Evolutionary conservation across 2,797 vertebrate genomes (phyloP).

Genomic region (Sarcoramphus papa): DNA sequence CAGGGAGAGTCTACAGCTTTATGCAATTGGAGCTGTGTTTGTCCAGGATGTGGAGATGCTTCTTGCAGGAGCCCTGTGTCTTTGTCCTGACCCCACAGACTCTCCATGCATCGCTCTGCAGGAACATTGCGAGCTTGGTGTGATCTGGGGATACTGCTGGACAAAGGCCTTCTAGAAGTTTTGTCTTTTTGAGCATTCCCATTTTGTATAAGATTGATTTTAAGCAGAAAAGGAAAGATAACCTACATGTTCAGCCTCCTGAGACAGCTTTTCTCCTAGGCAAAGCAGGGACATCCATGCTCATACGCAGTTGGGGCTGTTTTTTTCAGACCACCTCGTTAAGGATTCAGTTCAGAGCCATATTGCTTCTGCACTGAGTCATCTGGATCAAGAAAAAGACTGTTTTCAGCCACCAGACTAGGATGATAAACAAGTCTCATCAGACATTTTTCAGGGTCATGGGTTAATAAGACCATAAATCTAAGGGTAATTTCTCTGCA

Average conservation of each 20-base stretch:
- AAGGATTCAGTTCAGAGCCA: neutral
- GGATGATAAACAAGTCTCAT: neutral
- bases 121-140: accelerated
- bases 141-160: neutral
- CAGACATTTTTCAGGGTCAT: neutral
- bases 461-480: conserved; percentile 20
- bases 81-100: neutral
- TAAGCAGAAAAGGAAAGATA: neutral
- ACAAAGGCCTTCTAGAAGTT: neutral
- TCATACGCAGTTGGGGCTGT: neutral
- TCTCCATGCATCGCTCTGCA: neutral
- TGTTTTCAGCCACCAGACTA: neutral
- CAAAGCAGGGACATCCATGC: neutral
- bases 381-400: neutral
- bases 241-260: neutral
- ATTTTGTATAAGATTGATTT: neutral
- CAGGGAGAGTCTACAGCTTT: neutral
- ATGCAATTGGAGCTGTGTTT: neutral
- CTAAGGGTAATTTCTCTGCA: conserved; percentile 7
- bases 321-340: neutral
- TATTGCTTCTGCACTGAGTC: neutral
- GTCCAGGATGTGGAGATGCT: neutral
- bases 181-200: neutral
- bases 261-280: neutral
- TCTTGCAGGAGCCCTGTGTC: neutral